These are phyloP conservation scores for Hyla sarda DNA, from an alignment of 2,113 vertebrate genomes.

Conservation along the genomic window DNA sequence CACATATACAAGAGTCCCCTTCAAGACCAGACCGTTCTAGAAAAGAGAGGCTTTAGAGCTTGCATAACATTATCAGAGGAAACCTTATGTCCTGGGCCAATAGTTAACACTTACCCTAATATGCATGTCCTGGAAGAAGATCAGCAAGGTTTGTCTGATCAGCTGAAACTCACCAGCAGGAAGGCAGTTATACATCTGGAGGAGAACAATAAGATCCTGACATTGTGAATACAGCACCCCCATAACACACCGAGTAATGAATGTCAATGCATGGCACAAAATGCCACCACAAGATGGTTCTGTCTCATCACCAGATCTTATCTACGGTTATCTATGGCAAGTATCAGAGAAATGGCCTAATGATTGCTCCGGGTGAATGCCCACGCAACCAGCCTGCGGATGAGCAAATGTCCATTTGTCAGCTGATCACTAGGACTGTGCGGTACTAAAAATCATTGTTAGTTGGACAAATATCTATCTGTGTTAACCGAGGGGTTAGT, in stretches of 20 bases:
- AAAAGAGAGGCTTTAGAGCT: neutral
- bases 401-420: too few relatives aligned
- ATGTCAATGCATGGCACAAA: neutral
- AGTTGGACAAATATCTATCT: too few relatives aligned
- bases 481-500: too few relatives aligned
- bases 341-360: too few relatives aligned
- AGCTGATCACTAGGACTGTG: too few relatives aligned
- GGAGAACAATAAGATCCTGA: slow-evolving; percentile 48
- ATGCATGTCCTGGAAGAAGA: slow-evolving; percentile 98
- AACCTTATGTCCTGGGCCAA: neutral
- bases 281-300: neutral
- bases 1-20: neutral
- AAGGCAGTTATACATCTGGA: slow-evolving; percentile 80
- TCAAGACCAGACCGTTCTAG: neutral
- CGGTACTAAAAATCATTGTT: too few relatives aligned
- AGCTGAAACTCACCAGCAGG: slow-evolving; percentile 91
- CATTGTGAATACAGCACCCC: neutral
- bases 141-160: slow-evolving; percentile 92
- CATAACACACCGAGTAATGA: neutral
- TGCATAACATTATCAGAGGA: neutral
- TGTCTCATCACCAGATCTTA: too few relatives aligned
- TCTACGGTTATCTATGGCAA: too few relatives aligned
- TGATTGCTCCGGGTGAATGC: too few relatives aligned
- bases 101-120: slow-evolving; percentile 83
- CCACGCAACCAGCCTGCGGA: too few relatives aligned